A percentile compares a stretch with the other conserved stretches of the same genome.
phyloP scores from a whole-genome alignment of 2,888 invertebrate genomes.

The Leptogaster cylindrica region DNA sequence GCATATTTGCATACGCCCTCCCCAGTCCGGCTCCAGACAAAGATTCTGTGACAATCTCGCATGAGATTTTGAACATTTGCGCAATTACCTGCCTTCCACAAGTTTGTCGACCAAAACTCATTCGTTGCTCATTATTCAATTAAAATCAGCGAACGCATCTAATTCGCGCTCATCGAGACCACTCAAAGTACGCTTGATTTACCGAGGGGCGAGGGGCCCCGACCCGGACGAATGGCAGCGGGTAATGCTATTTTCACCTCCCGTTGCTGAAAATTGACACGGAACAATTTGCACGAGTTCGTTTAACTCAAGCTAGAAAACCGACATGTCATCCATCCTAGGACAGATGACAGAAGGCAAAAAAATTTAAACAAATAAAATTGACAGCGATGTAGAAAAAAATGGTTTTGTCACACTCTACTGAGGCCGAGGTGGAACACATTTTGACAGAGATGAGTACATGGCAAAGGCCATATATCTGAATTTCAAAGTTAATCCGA shows the following conservation, averaged over 20 bases:
- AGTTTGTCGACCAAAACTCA: not conserved
- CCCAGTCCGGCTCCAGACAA: too few relatives aligned
- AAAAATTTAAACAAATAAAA: not conserved
- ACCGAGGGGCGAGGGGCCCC: too few relatives aligned
- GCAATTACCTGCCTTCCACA: not conserved
- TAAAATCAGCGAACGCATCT: constrained; percentile 14
- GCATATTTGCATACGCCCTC: too few relatives aligned
- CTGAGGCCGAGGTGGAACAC: not conserved
- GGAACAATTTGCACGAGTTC: not conserved
- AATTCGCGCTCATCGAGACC: not conserved
- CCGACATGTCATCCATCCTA: not conserved
- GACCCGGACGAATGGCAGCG: too few relatives aligned
- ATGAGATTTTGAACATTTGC: too few relatives aligned
- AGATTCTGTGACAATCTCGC: too few relatives aligned
- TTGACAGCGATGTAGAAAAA: not conserved
- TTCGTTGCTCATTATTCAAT: constrained; percentile 3
- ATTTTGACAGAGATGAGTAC: constrained; percentile 9
- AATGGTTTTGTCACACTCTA: not conserved
- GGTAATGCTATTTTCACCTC: constrained; percentile 6
- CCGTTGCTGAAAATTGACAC: not conserved
- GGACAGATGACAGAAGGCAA: constrained; percentile 1
- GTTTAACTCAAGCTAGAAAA: not conserved
- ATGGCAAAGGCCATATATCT: constrained; percentile 19
- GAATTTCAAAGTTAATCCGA: constrained; percentile 33
- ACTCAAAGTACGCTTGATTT: too few relatives aligned